Evolutionary conservation across 2,797 vertebrate genomes (phyloP), one percentile per base, ranked within the genome.

Genomic region (Mallotus villosus): DNA sequence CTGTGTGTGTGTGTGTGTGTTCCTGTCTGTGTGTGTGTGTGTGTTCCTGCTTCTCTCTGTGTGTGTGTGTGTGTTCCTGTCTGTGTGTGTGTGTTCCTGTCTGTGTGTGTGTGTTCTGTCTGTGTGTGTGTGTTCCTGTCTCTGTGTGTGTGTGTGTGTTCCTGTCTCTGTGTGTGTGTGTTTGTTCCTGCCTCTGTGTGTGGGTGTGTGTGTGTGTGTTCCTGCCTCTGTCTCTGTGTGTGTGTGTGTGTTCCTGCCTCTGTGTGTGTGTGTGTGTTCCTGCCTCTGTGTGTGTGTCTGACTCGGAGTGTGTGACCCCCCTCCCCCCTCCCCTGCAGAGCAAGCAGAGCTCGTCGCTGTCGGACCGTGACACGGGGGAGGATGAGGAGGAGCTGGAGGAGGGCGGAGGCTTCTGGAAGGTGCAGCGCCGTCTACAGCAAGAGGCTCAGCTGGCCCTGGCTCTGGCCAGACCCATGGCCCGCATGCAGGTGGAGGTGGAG

Each of bases 401-500:
- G 87, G 96, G 96, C 5, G 94, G 98, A 70, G 97, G 97, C 81
- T 99, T 99, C 89, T 97, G 97, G 90, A 93, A 91, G 65, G 93
- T 97, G 76, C 97, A 98, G 84, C 93, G 95, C 84, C 94, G 96
- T 79, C 88, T 99, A 65, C 96, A 98, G 84, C 96, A 97, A 6
- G 97, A 99, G 83, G 97, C 97, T 67, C 94, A 96, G 75, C 96
- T 98, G 91, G 97, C 97, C 4, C 76, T 99, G 68, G 96, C 97
- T 25, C 93, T 99, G 91, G 97, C 97, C 9, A 95, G 97, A 72
- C 97, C 97, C 67, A 99, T 99, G 97, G 97, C 97, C 70, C 96
- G 96, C 72, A 99, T 99, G 97, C 97, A 99, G 90, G 97, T 98
- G 59, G 96, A 99, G 85, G 97, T 99, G 88, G 97, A 99, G 81